Evolutionary conservation across 2,888 invertebrate genomes (phyloP), one percentile per base, ranked within the genome.

Genomic region (Muschampia plurimacula): DNA sequence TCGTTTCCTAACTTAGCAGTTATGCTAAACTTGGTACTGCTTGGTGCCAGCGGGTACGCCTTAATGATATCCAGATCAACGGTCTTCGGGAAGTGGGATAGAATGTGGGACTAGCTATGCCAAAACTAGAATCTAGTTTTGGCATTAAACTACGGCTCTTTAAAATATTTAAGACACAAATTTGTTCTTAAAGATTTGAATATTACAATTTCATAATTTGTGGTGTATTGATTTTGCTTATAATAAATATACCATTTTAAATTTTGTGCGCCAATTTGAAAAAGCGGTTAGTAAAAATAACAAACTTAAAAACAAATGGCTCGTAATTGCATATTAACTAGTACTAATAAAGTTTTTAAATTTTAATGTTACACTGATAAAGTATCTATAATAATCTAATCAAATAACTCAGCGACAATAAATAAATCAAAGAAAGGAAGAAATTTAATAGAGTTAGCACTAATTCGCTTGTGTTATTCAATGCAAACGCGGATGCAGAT

Each of bases 1-100:
- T 74, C 74, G 76, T 76, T 80, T 74, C 78, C 81, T 81, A 77
- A 80, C 77, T 79, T 82, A 80, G 79, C 77, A 78, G 78, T 80
- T 82, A 80, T 79, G 67, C 72, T 72, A 68, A 72, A 72, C 72
- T 72, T 72, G 72, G 72, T 79, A 78, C 80, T 83, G 55, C 55
- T 22, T 55, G 83, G 81, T 82, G 74, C 75, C 67, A 65, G 77
- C 77, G 74, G 74, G 69, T 72, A 69, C 68, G 55, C 67, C 63
- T 72, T 72, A 72, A 72, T 72, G 72, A 72, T 72, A 72, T 72
- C 72, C 72, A 72, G 72, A 72, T 72, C 72, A 46, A 68, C 67
- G 62, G 32, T 69, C 69, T 22, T 67, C 67, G 72, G 72, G 72
- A 57, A 72, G 13, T 64, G 28, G 72, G 72, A 72, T 72, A 63